phyloP scores from a whole-genome alignment of 2,888 invertebrate genomes.

The Phortica magna region DNA sequence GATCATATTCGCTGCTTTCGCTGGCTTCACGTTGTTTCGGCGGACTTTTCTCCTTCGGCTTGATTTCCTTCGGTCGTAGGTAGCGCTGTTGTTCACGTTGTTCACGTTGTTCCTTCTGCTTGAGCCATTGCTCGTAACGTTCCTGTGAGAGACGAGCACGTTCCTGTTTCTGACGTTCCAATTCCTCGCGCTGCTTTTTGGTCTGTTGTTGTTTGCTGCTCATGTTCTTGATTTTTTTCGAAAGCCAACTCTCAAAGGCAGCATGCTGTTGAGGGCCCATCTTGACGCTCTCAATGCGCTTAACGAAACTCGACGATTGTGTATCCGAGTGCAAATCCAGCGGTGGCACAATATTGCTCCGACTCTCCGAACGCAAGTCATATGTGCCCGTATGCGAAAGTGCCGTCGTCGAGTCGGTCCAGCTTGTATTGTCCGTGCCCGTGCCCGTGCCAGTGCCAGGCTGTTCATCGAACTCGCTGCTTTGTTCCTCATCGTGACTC shows the following conservation, averaged over 20 bases:
- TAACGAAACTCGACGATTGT: conserved; percentile 51
- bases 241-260: conserved; percentile 73
- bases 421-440: conserved; percentile 34
- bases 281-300: conserved; percentile 36
- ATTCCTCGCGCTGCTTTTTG: conserved; percentile 52
- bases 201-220: conserved; percentile 38
- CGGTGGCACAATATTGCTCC: conserved; percentile 61
- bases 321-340: conserved; percentile 63
- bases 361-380: conserved; percentile 44
- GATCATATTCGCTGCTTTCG: conserved; percentile 44
- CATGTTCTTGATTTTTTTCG: conserved; percentile 64
- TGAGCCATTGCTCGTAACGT: conserved; percentile 71
- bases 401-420: conserved; percentile 31
- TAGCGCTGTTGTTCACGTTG: not conserved
- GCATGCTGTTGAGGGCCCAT: conserved; percentile 50
- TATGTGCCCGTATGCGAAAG: conserved; percentile 1
- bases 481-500: conserved; percentile 41
- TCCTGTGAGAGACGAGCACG: conserved; percentile 62
- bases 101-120: conserved; percentile 52
- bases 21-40: conserved; percentile 42
- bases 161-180: conserved; percentile 50
- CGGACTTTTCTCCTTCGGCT: conserved; percentile 32
- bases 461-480: conserved; percentile 31
- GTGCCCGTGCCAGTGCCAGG: conserved; percentile 15
- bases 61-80: conserved; percentile 20